Conservation (phyloP, 2,888 invertebrate species). For the Pseudoips prasinana region DNA sequence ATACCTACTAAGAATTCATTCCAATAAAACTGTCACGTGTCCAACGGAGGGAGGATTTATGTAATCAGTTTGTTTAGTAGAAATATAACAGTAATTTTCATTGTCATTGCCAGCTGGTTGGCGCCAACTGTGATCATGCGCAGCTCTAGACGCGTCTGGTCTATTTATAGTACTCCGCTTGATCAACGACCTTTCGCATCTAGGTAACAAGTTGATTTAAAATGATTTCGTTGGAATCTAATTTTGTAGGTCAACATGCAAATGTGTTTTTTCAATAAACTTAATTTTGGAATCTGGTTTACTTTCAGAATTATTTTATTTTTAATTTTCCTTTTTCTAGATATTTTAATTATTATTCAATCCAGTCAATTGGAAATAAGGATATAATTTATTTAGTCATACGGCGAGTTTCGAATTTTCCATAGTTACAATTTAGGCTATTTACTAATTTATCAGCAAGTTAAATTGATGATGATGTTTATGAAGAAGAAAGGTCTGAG, state of each 20-base stretch:
- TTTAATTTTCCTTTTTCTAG: no score
- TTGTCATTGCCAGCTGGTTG: conserved; percentile 40
- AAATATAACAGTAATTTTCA: conserved; percentile 31
- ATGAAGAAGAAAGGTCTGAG: conserved; percentile 10
- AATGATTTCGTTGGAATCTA: not conserved
- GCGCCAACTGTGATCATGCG: conserved; percentile 30
- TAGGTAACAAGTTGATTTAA: not conserved
- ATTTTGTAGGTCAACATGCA: conserved; percentile 2
- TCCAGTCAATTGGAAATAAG: no score
- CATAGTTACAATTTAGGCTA: no score
- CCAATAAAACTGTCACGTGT: conserved; percentile 25
- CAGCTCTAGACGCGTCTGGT: conserved; percentile 41
- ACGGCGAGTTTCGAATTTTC: no score
- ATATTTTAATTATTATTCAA: no score
- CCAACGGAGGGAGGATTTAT: conserved; percentile 17
- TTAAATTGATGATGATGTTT: conserved; percentile 13
- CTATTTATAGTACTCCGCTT: conserved; percentile 28
- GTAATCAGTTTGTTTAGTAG: conserved; percentile 17
- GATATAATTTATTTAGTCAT: no score
- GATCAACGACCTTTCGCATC: conserved; percentile 9
- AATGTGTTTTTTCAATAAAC: no score
- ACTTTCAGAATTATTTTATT: no score
- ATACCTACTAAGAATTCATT: conserved; percentile 4
- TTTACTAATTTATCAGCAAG: no score
- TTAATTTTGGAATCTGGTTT: no score